A percentile compares a stretch with the other conserved stretches of the same genome.
phyloP scores from a whole-genome alignment of 1,140 invertebrate genomes.

The Arctopsyche grandis region DNA sequence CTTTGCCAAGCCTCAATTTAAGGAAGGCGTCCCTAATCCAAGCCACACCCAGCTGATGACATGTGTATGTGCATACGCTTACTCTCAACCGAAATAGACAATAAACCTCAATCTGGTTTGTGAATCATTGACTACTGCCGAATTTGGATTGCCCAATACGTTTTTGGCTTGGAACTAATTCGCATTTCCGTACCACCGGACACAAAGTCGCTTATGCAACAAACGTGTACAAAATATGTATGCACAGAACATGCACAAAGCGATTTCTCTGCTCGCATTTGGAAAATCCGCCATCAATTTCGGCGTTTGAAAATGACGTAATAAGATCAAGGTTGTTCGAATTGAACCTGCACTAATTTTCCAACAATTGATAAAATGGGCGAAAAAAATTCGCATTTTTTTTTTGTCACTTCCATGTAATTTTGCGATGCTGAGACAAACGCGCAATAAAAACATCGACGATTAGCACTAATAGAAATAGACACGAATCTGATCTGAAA shows the following conservation, averaged over 20 bases:
- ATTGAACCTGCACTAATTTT: background rate
- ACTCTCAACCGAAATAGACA: too few relatives aligned
- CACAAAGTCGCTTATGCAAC: background rate
- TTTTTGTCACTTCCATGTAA: background rate
- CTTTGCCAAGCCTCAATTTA: too few relatives aligned
- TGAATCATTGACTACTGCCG: too few relatives aligned
- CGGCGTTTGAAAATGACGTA: background rate
- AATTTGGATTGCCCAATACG: too few relatives aligned
- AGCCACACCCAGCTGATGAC: too few relatives aligned
- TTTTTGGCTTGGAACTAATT: too few relatives aligned
- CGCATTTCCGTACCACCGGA: constrained; percentile 7
- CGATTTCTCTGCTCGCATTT: constrained; percentile 11
- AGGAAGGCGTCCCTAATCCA: too few relatives aligned
- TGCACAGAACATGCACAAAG: background rate
- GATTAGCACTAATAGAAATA: background rate
- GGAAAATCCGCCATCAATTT: constrained; percentile 14
- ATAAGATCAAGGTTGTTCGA: constrained; percentile 18
- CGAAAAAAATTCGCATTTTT: background rate
- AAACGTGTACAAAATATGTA: background rate
- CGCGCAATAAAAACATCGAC: background rate
- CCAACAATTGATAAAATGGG: background rate
- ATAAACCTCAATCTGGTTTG: too few relatives aligned
- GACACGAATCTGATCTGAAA: background rate
- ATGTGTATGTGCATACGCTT: too few relatives aligned
- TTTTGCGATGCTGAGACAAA: background rate